These are phyloP conservation scores for Achroia grisella DNA, from an alignment of 1,140 invertebrate species.

Conservation along the genomic window DNA sequence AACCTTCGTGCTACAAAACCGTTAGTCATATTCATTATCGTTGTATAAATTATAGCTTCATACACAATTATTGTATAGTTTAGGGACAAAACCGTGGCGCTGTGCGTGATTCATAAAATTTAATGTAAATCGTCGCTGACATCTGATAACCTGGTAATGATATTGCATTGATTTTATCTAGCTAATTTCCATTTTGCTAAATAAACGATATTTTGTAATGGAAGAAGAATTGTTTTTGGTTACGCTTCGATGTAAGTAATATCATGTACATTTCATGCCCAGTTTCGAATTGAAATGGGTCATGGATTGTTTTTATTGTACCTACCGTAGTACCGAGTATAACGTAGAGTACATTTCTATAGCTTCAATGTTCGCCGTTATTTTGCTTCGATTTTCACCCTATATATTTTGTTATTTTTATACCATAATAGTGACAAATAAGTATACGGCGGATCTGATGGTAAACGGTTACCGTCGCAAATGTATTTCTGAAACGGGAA, in stretches of 20 bases:
- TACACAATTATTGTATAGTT: slow-evolving; percentile 49
- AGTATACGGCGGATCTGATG: no score
- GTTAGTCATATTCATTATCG: slow-evolving; percentile 60
- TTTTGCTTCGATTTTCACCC: no score
- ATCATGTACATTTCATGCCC: slow-evolving; percentile 9
- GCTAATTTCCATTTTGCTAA: slow-evolving; percentile 17
- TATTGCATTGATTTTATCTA: slow-evolving; percentile 22
- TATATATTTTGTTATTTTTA: no score
- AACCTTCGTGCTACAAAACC: slow-evolving; percentile 47
- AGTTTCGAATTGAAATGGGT: not conserved
- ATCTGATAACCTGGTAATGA: slow-evolving; percentile 26
- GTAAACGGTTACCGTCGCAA: no score
- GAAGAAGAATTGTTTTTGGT: slow-evolving; percentile 7
- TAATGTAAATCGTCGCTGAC: slow-evolving; percentile 24
- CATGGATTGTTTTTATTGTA: no score
- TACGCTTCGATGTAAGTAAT: slow-evolving; percentile 9
- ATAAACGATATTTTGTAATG: slow-evolving; percentile 13
- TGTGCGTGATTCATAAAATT: slow-evolving; percentile 46
- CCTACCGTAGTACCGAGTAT: no score
- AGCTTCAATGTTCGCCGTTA: no score
- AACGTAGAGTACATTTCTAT: no score
- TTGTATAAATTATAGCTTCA: slow-evolving; percentile 59
- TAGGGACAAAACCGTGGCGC: slow-evolving; percentile 20
- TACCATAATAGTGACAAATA: no score
- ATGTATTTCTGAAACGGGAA: no score